These are phyloP conservation scores for Dendropsophus ebraccatus DNA, from an alignment of 2,113 vertebrate species.

Conservation along the genomic window DNA sequence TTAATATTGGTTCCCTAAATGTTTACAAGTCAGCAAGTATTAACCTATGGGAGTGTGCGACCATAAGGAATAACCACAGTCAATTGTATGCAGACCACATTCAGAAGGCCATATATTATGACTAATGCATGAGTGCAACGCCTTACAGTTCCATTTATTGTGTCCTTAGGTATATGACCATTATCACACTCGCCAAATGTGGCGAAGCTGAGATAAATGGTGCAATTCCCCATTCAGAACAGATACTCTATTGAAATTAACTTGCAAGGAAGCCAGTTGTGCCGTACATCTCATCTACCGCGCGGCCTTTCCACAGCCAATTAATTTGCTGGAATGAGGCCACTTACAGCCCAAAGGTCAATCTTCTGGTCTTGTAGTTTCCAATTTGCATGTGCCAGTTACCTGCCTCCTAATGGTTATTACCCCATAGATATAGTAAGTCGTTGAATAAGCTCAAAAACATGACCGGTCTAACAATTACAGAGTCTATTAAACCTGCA, in stretches of 20 bases:
- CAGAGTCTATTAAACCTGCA: neutral
- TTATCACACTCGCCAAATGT: neutral
- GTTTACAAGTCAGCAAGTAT: neutral
- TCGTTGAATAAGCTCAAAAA: neutral
- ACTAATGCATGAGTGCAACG: neutral
- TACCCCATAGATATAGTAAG: neutral
- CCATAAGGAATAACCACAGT: neutral
- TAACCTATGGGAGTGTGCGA: too few relatives aligned
- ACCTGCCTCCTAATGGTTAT: slow-evolving; percentile 3
- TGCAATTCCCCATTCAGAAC: neutral
- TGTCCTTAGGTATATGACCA: neutral
- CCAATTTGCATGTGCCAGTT: slow-evolving; percentile 15
- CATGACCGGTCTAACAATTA: neutral
- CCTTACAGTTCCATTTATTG: neutral
- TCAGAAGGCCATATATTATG: neutral
- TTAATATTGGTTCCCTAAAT: too few relatives aligned
- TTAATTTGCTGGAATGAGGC: neutral
- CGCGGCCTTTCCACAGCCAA: neutral
- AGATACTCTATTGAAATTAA: neutral
- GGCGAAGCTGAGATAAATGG: neutral
- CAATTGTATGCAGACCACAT: neutral
- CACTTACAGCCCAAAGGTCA: slow-evolving; percentile 5
- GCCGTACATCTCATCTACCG: slow-evolving; percentile 14
- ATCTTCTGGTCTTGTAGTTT: neutral
- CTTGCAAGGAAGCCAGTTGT: neutral